Base-by-base conservation (phyloP, 2,888 invertebrate species). In the Ametastegia equiseti region DNA sequence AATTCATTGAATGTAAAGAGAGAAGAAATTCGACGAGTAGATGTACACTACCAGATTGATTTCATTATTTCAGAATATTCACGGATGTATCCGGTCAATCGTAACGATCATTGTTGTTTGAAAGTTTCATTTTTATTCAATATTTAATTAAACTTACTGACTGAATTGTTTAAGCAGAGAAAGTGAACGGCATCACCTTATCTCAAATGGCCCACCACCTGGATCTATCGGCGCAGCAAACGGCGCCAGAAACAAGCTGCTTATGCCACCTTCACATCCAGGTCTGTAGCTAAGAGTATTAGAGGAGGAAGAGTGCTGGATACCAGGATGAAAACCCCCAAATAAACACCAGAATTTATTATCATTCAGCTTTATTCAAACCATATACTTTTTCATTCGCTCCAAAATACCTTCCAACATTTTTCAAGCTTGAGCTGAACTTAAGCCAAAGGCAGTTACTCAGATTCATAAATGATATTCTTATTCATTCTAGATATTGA, bases 251-350 rank as follows among this genome's bases (percentile, higher is more conserved):
- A 90, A 90, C 89, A 91, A 91, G 90, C 89, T 90, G 90, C 90
- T 90, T 87, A 90, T 91, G 88, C 90, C 91, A 88, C 88, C 90
- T 88, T 88, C 89, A 88, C 90, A 91, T 86, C 88, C 90, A 91
- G 91, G 91, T 91, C 91, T 91, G 91, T 91, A 91, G 89, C 89
- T 91, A 89, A 91, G 89, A 90, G 90, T 90, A 89, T 90, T 88
- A 86, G 86, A 86, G 85, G 83, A 84, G 87, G 87, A 88, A 89
- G 86, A 86, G 84, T 90, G 88, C 86, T 85, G 84, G 87, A 88
- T 88, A 86, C 83, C 85, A 84, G 78, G n/a, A 33, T 33, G 9
- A 3, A 36, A n/a, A n/a, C 13, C 3, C 27, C 27, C 23, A 15
- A 60, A 54, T 23, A n/a, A 54, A 54, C 23, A 54, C 2, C 19